These are phyloP conservation scores for Abscondita cerata DNA, from an alignment of 2,888 invertebrate species.

Conservation along the genomic window DNA sequence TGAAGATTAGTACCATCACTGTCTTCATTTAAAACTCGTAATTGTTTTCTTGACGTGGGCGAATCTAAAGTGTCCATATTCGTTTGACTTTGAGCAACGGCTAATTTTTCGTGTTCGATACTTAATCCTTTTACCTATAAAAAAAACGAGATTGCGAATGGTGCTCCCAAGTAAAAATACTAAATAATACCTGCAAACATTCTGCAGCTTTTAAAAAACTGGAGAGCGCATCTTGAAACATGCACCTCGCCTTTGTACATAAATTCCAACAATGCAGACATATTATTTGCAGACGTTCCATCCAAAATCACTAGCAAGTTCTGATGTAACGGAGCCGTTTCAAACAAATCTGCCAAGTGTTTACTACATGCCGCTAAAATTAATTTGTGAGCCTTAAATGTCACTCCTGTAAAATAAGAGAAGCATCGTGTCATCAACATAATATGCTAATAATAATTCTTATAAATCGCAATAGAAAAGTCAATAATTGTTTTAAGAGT, in stretches of 20 bases:
- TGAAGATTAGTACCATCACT: conserved; percentile 43
- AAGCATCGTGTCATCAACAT: background rate
- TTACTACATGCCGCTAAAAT: conserved; percentile 93
- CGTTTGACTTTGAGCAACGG: conserved; percentile 64
- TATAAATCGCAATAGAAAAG: background rate
- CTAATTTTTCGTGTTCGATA: conserved; percentile 75
- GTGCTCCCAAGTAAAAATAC: background rate
- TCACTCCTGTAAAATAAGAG: conserved; percentile 71
- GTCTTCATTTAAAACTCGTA: conserved; percentile 51
- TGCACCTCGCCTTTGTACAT: conserved; percentile 96
- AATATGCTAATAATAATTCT: background rate
- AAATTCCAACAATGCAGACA: conserved; percentile 89
- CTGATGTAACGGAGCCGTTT: conserved; percentile 81
- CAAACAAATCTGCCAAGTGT: conserved; percentile 90
- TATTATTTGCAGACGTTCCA: conserved; percentile 88
- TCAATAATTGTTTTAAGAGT: background rate
- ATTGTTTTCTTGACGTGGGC: conserved; percentile 51
- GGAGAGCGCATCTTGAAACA: conserved; percentile 86
- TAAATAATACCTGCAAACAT: conserved; percentile 76
- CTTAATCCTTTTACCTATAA: conserved; percentile 77
- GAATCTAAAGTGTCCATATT: conserved; percentile 58
- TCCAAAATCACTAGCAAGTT: conserved; percentile 88
- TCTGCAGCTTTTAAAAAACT: conserved; percentile 92
- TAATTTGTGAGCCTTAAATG: conserved; percentile 90
- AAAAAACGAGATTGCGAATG: background rate